Evolutionary conservation across 2,797 vertebrate genomes (phyloP).

Genomic region (Micrastur ruficollis): DNA sequence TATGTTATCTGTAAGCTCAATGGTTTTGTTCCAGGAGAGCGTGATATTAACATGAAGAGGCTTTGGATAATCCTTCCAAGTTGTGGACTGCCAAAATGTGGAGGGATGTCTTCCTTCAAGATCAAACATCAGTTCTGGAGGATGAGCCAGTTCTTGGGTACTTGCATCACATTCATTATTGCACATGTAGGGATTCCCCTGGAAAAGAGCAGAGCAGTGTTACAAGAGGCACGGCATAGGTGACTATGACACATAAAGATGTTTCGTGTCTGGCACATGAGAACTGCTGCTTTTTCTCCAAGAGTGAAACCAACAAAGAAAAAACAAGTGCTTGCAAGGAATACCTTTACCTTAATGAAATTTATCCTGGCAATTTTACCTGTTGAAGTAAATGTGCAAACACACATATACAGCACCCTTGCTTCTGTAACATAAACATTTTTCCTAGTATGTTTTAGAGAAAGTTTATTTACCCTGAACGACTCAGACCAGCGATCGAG

Average conservation of each 20-base stretch:
- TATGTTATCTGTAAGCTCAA: slow-evolving; percentile 97
- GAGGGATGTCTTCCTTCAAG: slow-evolving; percentile 93
- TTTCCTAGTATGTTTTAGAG: background rate
- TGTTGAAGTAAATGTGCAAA: background rate
- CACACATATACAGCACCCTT: background rate
- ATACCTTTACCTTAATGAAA: background rate
- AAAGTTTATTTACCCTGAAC: slow-evolving; percentile 17
- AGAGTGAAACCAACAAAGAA: background rate
- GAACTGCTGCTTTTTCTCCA: background rate
- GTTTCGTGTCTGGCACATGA: background rate
- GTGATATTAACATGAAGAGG: slow-evolving; percentile 95
- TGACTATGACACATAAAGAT: background rate
- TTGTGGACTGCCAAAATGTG: slow-evolving; percentile 96
- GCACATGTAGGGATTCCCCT: slow-evolving; percentile 99
- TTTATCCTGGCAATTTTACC: background rate
- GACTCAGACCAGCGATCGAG: background rate
- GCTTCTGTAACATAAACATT: background rate
- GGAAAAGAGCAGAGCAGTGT: slow-evolving; percentile 52
- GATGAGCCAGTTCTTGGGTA: slow-evolving; percentile 93
- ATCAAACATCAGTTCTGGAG: slow-evolving; percentile 96
- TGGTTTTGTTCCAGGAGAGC: slow-evolving; percentile 97
- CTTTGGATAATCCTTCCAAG: slow-evolving; percentile 95
- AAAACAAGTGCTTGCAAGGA: background rate
- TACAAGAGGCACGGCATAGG: background rate
- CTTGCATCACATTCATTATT: slow-evolving; percentile 96